Base-by-base conservation (phyloP, 2,888 invertebrate genomes). In the Ophonus ardosiacus region DNA sequence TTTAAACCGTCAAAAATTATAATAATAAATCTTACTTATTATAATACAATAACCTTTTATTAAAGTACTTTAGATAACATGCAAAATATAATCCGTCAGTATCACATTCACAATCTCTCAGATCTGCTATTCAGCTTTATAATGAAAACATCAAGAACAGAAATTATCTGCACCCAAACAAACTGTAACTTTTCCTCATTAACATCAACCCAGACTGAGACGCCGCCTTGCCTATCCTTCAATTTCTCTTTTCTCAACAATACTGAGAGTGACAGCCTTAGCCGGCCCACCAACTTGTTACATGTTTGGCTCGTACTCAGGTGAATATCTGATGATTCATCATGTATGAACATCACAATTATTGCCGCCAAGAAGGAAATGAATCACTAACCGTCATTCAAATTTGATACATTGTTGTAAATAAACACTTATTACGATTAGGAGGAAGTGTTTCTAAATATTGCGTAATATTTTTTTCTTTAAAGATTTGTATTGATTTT, bases 181-280 rank as follows among this genome's bases (percentile, higher is more conserved):
- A 59, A 59, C 57, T 59, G 61, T 21, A 40, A 40, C 71, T 71
- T 71, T 71, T 71, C n/a, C 71, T 43, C 38, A 71, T 71, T 71
- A 71, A 8, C 71, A 71, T 71, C 43, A 13, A 10, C 43, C 5
- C 31, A 31, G 31, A 31, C 31, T 1, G 40, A 43, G 40, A 71
- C 71, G 17, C 40, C 38, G 31, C 31, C 31, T 51, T 18, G 24
- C 76, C 76, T 43, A 43, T 56, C 76, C 56, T 51, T 18, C 18
- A 51, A 51, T 76, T 76, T 76, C 76, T 76, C 76, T 76, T 76
- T 76, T 76, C 76, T 51, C 18, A 76, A 76, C 76, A 76, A 76
- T 51, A 68, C 68, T 15, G 68, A 63, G 17, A 59, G 7, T 31
- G 31, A 59, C 59, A 24, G 24, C 63, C 17, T 7, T 10, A 17